Conservation (phyloP, 2,888 invertebrate species). For the Ashinkailepas kermadecensis region DNA sequence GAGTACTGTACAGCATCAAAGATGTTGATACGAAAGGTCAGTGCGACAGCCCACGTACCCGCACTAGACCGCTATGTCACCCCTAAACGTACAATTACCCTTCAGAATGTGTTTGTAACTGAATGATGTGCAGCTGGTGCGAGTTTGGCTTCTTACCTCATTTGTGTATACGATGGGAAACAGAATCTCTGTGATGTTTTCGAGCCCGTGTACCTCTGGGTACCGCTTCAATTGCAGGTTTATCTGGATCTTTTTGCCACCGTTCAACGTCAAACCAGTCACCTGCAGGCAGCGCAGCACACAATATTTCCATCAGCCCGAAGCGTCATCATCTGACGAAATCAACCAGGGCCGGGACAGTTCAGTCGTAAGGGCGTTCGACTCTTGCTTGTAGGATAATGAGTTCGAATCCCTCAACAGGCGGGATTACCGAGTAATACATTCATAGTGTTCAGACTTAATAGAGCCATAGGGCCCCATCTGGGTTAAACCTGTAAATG, state of each 20-base stretch:
- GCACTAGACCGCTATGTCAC: not conserved
- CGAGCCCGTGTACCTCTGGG: not conserved
- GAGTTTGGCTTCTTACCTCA: not conserved
- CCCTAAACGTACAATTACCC: not conserved
- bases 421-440: too few species aligned
- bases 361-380: too few species aligned
- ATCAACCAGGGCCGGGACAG: too few species aligned
- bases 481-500: too few species aligned
- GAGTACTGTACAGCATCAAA: too few species aligned
- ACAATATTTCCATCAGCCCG: too few species aligned
- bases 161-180: not conserved
- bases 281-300: slow-evolving; percentile 15
- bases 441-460: too few species aligned
- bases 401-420: too few species aligned
- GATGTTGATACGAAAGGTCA: not conserved
- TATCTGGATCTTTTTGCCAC: slow-evolving; percentile 33
- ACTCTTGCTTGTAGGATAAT: too few species aligned
- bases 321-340: too few species aligned
- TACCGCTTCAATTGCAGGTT: slow-evolving; percentile 30
- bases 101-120: not conserved
- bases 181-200: not conserved
- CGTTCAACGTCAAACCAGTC: slow-evolving; percentile 30
- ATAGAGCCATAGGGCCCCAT: too few species aligned
- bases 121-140: not conserved
- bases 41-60: not conserved